A percentile compares a stretch with the other conserved stretches of the same genome.
These are phyloP conservation scores for Heliconius ethilla DNA, from an alignment of 2,888 invertebrate species.

Conservation along the genomic window DNA sequence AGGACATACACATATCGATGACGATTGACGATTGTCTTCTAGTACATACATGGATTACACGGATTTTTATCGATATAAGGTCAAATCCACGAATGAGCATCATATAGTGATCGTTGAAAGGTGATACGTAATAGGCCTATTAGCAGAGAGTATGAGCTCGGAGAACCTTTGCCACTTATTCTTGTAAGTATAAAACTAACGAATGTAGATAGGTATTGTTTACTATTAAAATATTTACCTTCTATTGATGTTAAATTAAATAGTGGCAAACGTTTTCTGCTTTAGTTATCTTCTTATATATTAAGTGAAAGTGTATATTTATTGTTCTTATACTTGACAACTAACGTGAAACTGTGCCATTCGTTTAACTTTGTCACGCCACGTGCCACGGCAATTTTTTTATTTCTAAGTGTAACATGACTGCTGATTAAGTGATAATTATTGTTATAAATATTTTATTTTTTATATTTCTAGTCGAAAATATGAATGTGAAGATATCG, in stretches of 20 bases:
- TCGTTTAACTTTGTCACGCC: conserved; percentile 79
- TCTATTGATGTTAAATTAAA: conserved; percentile 43
- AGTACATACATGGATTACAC: conserved; percentile 53
- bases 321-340: conserved; percentile 71
- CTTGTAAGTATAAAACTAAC: conserved; percentile 37
- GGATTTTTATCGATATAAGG: conserved; percentile 57
- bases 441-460: conserved; percentile 57
- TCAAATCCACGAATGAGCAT: conserved; percentile 53
- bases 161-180: conserved; percentile 50
- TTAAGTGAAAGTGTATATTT: conserved; percentile 54
- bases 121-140: conserved; percentile 59
- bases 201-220: conserved; percentile 45
- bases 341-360: conserved; percentile 83
- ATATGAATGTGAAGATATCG: conserved; percentile 68
- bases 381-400: conserved; percentile 78
- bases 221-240: conserved; percentile 43
- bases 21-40: conserved; percentile 55
- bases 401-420: conserved; percentile 77
- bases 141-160: conserved; percentile 52
- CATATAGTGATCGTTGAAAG: conserved; percentile 52
- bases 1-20: conserved; percentile 69
- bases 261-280: conserved; percentile 58
- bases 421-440: conserved; percentile 79
- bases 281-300: conserved; percentile 60
- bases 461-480: conserved; percentile 80